Base-by-base conservation (phyloP, 2,888 invertebrate species). In the Scelioninae gen. 2 region DNA sequence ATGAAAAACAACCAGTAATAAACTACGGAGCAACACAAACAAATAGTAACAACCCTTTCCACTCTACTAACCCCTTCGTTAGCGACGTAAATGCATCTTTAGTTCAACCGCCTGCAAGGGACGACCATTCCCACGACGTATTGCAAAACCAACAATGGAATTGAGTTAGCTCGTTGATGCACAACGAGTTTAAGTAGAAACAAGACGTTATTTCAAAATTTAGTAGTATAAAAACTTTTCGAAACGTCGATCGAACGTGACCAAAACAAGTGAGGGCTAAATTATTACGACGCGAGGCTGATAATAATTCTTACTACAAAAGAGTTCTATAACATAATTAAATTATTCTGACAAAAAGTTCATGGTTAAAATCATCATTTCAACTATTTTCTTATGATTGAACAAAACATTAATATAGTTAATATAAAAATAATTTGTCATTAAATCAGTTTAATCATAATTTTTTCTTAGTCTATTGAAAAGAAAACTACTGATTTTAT, bases 41-140 rank as follows among this genome's bases (percentile, higher is more conserved):
- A 39, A 81, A 78, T 58, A 69, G 68, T 45, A 79, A 64, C 64
- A 83, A 84, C 63, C 83, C 84, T 7, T 84, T 84, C 67, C 80
- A 78, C 45, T 84, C 86, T 75, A 84, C 85, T 50, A 86, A 86
- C 76, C 86, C 86, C 9, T 86, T 86, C 65, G 81, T 79, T 53
- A 82, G 75, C 57, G 84, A 82, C 50, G 75, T 85, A 2, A 85
- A 77, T 58, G 76, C 85, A 11, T 79, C 81, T 9, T 64, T 81
- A 68, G 85, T 86, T 1, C 86, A 86, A 57, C 86, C 86, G 11
- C 81, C 84, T 2, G 75, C 90, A 58, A 89, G 88, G 77, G 90
- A 90, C 82, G 80, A 87, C 74, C 81, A 88, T 85, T 76, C 87
- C 80, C 86, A 87, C 75, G 87, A 90, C 76, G 88, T 90, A 75